These are phyloP conservation scores for Hemibagrus wyckioides DNA, from an alignment of 2,113 vertebrate species.

Conservation along the genomic window DNA sequence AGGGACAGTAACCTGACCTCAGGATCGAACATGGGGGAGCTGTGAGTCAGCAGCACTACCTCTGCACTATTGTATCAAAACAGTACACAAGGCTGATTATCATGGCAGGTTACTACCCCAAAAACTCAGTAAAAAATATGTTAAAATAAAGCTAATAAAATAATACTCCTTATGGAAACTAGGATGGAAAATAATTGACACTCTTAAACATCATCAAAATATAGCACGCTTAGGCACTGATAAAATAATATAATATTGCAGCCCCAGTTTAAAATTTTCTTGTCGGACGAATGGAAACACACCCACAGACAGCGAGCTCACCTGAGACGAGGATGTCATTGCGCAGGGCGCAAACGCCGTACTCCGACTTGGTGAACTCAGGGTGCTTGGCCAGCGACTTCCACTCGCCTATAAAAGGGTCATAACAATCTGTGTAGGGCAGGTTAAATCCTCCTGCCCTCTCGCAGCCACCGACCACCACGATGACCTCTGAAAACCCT, in stretches of 20 bases:
- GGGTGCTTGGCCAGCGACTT: constrained; percentile 96
- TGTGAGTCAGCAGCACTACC: not conserved
- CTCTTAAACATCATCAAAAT: not conserved
- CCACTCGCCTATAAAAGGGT: constrained; percentile 96
- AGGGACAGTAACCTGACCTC: not conserved
- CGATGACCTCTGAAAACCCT: constrained; percentile 95
- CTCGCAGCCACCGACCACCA: constrained; percentile 97
- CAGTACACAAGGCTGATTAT: not conserved
- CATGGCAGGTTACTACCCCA: not conserved
- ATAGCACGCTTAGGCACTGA: not conserved
- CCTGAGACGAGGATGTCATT: constrained; percentile 98
- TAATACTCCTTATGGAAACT: not conserved
- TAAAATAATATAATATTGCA: not conserved
- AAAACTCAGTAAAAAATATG: not conserved
- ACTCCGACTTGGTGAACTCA: constrained; percentile 98
- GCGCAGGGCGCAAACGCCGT: constrained; percentile 92
- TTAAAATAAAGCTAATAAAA: not conserved
- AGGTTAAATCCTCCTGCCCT: constrained; percentile 95
- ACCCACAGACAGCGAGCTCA: constrained; percentile 63
- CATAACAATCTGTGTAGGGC: constrained; percentile 96
- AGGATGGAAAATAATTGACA: not conserved
- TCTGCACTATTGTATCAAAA: not conserved
- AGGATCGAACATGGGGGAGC: not conserved
- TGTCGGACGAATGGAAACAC: not conserved
- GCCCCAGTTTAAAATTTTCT: not conserved